Conservation (phyloP, 2,888 invertebrate species). For the Coelogynopora nodosa region DNA sequence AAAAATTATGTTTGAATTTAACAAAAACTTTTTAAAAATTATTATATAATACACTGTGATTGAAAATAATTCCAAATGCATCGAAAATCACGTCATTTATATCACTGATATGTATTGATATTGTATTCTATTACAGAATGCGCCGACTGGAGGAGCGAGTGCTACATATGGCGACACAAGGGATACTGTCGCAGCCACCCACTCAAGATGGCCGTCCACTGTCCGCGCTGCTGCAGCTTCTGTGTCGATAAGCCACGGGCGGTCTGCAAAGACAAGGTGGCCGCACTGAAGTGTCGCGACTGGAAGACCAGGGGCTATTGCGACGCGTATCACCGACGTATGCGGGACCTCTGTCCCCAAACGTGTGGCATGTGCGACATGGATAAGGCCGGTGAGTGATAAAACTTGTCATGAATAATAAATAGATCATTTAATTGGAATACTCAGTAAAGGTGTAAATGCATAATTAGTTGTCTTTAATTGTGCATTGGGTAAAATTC, state of each 20-base stretch:
- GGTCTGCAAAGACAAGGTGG: neutral
- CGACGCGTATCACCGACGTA: neutral
- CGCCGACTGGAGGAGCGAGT: neutral
- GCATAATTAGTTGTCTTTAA: no score
- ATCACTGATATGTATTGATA: no score
- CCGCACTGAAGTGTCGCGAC: neutral
- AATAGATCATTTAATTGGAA: no score
- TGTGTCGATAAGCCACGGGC: neutral
- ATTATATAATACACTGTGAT: no score
- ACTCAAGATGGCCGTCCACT: neutral
- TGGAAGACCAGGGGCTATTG: conserved; percentile 21
- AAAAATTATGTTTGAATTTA: no score
- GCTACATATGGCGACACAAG: neutral
- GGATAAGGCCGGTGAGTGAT: neutral
- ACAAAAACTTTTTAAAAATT: no score
- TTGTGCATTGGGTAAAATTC: no score
- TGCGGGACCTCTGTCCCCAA: neutral
- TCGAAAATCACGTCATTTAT: no score
- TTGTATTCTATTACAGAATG: neutral
- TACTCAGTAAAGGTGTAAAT: no score
- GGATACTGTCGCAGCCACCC: neutral
- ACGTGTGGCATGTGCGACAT: neutral
- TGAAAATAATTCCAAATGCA: no score
- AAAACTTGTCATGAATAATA: no score
- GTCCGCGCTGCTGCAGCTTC: neutral